Evolutionary conservation across 2,797 vertebrate species (phyloP), one percentile per base, ranked within the genome.

Genomic region (Aplochiton taeniatus): DNA sequence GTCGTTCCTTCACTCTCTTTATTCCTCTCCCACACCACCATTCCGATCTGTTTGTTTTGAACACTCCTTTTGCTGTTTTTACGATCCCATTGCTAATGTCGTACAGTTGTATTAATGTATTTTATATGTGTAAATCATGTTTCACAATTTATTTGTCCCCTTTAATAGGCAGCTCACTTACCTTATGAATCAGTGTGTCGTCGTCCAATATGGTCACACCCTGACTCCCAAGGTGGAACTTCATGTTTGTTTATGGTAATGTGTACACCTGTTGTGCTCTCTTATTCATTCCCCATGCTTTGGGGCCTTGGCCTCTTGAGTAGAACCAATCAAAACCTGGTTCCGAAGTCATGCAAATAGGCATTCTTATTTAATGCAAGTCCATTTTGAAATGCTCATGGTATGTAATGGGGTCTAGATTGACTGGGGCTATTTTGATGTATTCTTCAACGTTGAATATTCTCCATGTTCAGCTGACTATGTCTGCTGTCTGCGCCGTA

Each of bases 351-450:
- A 61, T 57, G 56, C 75, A 47, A 69, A 67, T 50, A 31, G 56
- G 73, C 80, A 80, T 85, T 86, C 71, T 74, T 76, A 4, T 78
- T 77, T 70, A 56, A 65, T 73, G 58, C 18, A 19, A 31, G 14
- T 10, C 49, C 31, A 31, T 31, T 31, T 31, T 31, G 6, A 31
- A 31, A 31, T 6, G 2, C 31, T 31, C 31, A 31, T 31, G 2
- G 31, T 31, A 31, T 6, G 31, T 3, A 31, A 31, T 31, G 31
- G 31, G 31, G 31, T 31, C 31, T 31, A 31, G 31, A 31, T 31
- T 31, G 13, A 20, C 16, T 61, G 14, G 10, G 4, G 45, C 6
- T 31, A n/a, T 31, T 31, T 31, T 6, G 6, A 47, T 0, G 47
- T 20, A 16, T 9, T 46, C 14, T 44, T 20, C 0, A 12, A 10